These are phyloP conservation scores for Gonocerus acuteangulatus DNA, from an alignment of 2,888 invertebrate genomes.

Conservation along the genomic window DNA sequence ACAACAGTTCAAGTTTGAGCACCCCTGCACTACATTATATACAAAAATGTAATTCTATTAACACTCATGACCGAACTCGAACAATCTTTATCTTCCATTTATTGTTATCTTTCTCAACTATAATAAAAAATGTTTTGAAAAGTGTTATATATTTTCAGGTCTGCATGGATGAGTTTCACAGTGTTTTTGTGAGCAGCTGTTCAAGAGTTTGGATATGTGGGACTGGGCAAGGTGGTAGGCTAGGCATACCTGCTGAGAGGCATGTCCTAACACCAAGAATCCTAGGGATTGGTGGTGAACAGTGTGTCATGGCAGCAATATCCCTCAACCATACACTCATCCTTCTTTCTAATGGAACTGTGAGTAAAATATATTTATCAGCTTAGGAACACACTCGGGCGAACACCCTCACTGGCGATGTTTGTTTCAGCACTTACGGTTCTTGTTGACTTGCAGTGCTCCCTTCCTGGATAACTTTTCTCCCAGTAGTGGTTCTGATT, in stretches of 20 bases:
- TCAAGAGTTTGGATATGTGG: slow-evolving; percentile 67
- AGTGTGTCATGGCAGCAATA: slow-evolving; percentile 51
- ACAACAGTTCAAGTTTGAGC: too few relatives aligned
- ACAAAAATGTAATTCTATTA: too few relatives aligned
- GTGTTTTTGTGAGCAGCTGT: slow-evolving; percentile 54
- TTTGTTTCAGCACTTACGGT: slow-evolving; percentile 36
- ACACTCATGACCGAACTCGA: too few relatives aligned
- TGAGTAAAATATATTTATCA: slow-evolving; percentile 44
- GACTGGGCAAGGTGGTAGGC: slow-evolving; percentile 67
- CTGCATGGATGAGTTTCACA: slow-evolving; percentile 68
- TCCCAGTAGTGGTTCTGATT: too few relatives aligned
- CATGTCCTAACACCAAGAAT: slow-evolving; percentile 51
- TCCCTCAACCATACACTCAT: slow-evolving; percentile 62
- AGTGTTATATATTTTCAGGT: too few relatives aligned
- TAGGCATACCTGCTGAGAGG: slow-evolving; percentile 58
- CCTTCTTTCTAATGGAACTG: slow-evolving; percentile 55
- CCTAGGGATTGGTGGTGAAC: slow-evolving; percentile 43
- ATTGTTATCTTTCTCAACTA: too few relatives aligned
- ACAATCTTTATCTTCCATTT: too few relatives aligned
- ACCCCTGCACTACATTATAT: too few relatives aligned
- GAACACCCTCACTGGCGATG: slow-evolving; percentile 39
- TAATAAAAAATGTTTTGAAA: too few relatives aligned
- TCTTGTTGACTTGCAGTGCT: too few relatives aligned
- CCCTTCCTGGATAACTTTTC: too few relatives aligned
- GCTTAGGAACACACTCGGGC: too few relatives aligned